Conservation (phyloP, 2,797 vertebrate species). For the Sebastes steindachneri region DNA sequence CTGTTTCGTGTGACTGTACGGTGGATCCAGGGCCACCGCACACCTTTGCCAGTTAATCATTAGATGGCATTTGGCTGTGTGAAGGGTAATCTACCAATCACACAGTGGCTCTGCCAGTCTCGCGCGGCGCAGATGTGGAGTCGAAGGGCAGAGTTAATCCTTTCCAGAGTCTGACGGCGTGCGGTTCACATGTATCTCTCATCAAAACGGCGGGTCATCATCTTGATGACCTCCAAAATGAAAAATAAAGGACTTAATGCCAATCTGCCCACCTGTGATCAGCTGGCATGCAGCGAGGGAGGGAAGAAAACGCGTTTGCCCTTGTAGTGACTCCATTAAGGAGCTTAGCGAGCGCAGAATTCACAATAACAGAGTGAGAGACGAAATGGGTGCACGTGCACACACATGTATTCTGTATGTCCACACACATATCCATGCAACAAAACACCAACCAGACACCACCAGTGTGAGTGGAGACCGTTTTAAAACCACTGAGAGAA, state of each 20-base stretch:
- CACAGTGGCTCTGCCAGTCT: conserved; percentile 61
- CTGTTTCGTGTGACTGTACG: not conserved
- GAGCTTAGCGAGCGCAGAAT: conserved; percentile 72
- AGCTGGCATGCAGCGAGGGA: not conserved
- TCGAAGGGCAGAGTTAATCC: conserved; percentile 77
- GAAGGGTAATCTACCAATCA: conserved; percentile 70
- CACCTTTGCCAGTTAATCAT: conserved; percentile 62
- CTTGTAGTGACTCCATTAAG: conserved; percentile 76
- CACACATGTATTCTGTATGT: not conserved
- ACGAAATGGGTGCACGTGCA: not conserved
- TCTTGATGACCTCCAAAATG: conserved; percentile 31
- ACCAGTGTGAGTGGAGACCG: not conserved
- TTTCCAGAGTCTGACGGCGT: conserved; percentile 38
- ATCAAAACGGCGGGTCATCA: conserved; percentile 49
- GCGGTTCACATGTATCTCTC: conserved; percentile 57
- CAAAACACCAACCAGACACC: not conserved
- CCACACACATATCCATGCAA: not conserved
- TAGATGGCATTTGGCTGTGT: conserved; percentile 64
- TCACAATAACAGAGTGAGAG: conserved; percentile 58
- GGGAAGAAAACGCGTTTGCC: conserved; percentile 60
- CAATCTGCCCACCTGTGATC: conserved; percentile 60
- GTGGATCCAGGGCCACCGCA: conserved; percentile 16
- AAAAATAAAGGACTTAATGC: conserved; percentile 40
- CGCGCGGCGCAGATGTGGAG: conserved; percentile 73
- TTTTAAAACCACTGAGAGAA: conserved; percentile 33